Conservation (phyloP, 2,888 invertebrate species). For the Troides oblongomaculatus region DNA sequence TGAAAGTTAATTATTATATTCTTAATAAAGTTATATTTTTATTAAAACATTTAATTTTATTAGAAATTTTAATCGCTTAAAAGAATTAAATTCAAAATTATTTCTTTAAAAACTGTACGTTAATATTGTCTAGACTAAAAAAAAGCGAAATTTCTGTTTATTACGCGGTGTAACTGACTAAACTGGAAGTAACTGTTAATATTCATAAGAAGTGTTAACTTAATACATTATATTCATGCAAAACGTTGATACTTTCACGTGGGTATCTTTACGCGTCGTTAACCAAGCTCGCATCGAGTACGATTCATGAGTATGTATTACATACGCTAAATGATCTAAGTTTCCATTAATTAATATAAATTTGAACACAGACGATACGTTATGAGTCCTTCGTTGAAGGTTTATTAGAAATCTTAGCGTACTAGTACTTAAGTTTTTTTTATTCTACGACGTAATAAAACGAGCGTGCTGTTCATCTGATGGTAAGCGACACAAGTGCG, state of each 20-base stretch:
- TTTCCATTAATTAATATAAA: neutral
- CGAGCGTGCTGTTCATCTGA: too few relatives aligned
- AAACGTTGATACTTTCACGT: conserved; percentile 19
- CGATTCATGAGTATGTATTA: neutral
- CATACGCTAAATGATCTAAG: neutral
- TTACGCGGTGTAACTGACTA: neutral
- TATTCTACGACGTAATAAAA: too few relatives aligned
- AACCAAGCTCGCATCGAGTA: neutral
- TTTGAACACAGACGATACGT: neutral
- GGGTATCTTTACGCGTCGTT: conserved; percentile 13
- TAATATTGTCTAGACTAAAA: neutral
- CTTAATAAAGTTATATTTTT: too few relatives aligned
- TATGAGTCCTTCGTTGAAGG: neutral
- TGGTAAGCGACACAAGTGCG: too few relatives aligned
- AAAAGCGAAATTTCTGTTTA: neutral
- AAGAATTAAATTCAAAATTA: neutral
- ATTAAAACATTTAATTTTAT: too few relatives aligned
- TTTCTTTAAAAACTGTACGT: neutral
- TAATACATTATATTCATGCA: conserved; percentile 21
- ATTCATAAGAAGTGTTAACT: conserved; percentile 16
- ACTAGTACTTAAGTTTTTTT: neutral
- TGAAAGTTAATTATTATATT: too few relatives aligned
- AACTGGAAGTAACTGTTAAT: conserved; percentile 8
- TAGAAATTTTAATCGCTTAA: too few relatives aligned
- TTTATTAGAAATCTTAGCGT: neutral